Evolutionary conservation across 2,797 vertebrate species (phyloP), one percentile per base, ranked within the genome.

Genomic region (Notamacropus eugenii): DNA sequence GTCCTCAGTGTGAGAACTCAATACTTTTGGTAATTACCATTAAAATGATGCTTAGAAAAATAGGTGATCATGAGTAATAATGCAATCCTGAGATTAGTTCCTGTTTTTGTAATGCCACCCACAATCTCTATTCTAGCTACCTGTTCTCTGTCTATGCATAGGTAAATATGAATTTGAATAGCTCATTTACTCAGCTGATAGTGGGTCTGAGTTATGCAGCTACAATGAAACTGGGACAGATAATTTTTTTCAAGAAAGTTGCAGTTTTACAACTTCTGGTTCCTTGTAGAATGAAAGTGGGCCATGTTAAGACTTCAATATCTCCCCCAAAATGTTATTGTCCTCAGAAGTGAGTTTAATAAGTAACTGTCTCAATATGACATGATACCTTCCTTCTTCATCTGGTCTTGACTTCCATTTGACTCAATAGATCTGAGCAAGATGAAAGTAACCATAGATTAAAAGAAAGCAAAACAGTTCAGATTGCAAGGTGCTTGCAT

Each of bases 271-370:
- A 28, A 93, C 13, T 19, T 4, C 29, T 57, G 24, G 2, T 14
- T 93, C 40, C 40, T 5, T 1, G 4, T 13, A 55, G 91, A 92
- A 90, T 92, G n/a, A 11, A 92, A 82, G 52, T 55, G 16, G 54
- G 13, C 3, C 56, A 10, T 55, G 54, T 92, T 46, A 40, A 16
- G 52, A 67, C 13, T 90, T 95, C 4, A 46, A 24, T 1, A 27
- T 1, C 54, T 10, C 46, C n/a, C 16, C 13, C 8, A 5, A 54
- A 19, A 16, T 10, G 4, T 55, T 91, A 55, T 40, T 40, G 74
- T 54, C 95, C 82, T 92, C n/a, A 93, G 62, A 96, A 95, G 54
- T 46, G 91, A 91, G 62, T 90, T 90, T 94, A 93, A 5, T 50
- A 52, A 91, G 3, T 6, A 94, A 56, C n/a, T 22, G 19, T 87